Evolutionary conservation across 2,888 invertebrate genomes (phyloP).

Genomic region (Drosophila kanekoi): DNA sequence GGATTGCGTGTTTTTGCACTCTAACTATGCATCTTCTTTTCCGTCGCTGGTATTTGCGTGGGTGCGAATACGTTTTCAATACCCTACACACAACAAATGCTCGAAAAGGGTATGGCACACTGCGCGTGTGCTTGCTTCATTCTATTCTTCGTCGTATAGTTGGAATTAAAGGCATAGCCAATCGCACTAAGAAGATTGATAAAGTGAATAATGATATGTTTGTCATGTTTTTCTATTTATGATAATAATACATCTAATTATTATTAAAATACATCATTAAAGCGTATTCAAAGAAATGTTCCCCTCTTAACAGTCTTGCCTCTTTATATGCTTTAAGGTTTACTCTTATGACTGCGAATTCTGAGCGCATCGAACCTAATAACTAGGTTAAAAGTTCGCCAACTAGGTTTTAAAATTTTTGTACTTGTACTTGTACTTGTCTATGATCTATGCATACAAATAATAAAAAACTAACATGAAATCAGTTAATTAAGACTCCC

Average conservation of each 20-base stretch:
- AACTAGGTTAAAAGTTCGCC: too few relatives aligned
- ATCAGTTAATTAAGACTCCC: too few relatives aligned
- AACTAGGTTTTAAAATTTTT: too few relatives aligned
- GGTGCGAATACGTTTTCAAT: conserved; percentile 26
- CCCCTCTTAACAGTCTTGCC: background rate
- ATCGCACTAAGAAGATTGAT: background rate
- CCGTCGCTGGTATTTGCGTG: conserved; percentile 32
- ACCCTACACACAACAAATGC: background rate
- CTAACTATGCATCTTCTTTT: conserved; percentile 3
- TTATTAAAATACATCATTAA: too few relatives aligned
- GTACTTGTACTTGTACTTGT: too few relatives aligned
- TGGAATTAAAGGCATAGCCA: background rate
- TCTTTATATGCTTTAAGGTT: too few relatives aligned
- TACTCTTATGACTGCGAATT: too few relatives aligned
- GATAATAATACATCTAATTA: too few relatives aligned
- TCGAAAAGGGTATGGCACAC: background rate
- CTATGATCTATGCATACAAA: too few relatives aligned
- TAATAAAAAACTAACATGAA: too few relatives aligned
- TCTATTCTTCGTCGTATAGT: background rate
- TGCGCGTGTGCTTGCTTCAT: background rate
- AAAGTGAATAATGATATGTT: background rate
- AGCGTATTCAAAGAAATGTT: background rate
- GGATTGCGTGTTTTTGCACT: background rate
- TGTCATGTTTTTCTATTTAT: background rate
- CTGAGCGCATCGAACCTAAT: too few relatives aligned